Evolutionary conservation across 2,113 vertebrate genomes (phyloP).

Genomic region (Urocynchramus pylzowi): DNA sequence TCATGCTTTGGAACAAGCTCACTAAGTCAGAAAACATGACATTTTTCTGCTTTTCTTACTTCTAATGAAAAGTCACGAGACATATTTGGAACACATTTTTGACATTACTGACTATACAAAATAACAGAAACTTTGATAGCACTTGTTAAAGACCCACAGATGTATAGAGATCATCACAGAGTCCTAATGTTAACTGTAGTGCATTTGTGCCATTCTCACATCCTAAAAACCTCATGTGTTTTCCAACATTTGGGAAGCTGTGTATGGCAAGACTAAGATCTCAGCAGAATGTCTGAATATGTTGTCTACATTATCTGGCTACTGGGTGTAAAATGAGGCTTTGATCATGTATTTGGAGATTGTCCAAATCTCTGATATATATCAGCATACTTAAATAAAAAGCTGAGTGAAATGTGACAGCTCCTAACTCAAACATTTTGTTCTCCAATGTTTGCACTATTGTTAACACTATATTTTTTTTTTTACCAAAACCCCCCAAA

Average conservation of each 20-base stretch:
- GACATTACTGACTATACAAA: neutral
- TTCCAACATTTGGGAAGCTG: neutral
- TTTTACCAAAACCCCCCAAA: neutral
- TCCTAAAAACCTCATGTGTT: neutral
- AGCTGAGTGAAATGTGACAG: neutral
- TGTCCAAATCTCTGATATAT: no score
- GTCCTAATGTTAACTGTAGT: rapidly evolving
- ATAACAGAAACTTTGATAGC: neutral
- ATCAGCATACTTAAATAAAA: neutral
- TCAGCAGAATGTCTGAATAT: neutral
- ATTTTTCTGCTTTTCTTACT: neutral
- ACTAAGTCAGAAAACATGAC: neutral
- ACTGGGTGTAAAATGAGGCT: neutral
- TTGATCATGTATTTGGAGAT: neutral
- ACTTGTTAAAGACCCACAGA: neutral
- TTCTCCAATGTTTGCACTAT: neutral
- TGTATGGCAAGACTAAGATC: neutral
- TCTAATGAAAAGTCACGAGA: neutral
- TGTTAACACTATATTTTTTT: neutral
- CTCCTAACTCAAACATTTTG: neutral
- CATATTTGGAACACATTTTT: neutral
- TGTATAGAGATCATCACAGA: neutral
- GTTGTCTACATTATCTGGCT: neutral
- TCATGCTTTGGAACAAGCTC: neutral
- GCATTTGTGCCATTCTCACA: neutral